phyloP scores from a whole-genome alignment of 1,140 invertebrate species.

The Polyergus mexicanus region DNA sequence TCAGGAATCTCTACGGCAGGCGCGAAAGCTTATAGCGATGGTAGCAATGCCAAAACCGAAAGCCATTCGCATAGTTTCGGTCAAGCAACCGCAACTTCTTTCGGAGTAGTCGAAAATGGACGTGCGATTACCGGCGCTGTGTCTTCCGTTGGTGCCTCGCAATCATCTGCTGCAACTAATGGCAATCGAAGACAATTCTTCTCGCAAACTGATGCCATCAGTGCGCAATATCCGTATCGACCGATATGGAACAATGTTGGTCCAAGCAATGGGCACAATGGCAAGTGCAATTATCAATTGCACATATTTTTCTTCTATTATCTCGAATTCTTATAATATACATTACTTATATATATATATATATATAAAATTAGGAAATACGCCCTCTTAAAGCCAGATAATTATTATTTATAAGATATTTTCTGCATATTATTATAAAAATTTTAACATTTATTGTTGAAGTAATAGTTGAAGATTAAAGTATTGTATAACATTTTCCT shows the following conservation, averaged over 20 bases:
- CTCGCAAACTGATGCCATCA: slow-evolving; percentile 38
- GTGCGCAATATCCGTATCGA: slow-evolving; percentile 45
- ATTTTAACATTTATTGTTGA: background rate
- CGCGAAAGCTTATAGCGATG: slow-evolving; percentile 27
- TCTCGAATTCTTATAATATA: slow-evolving; percentile 4
- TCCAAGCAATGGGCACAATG: slow-evolving; percentile 71
- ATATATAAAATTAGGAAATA: background rate
- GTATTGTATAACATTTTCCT: too few species aligned
- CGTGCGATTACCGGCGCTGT: slow-evolving; percentile 79
- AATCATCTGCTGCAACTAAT: slow-evolving; percentile 75
- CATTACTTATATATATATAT: background rate
- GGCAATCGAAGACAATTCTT: slow-evolving; percentile 67
- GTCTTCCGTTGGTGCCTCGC: slow-evolving; percentile 75
- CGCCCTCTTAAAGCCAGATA: too few species aligned
- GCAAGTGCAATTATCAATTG: slow-evolving; percentile 22
- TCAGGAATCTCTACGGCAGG: slow-evolving; percentile 50
- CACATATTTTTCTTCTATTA: slow-evolving; percentile 4
- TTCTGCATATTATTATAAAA: slow-evolving; percentile 1
- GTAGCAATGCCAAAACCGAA: slow-evolving; percentile 71
- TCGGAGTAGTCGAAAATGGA: slow-evolving; percentile 78
- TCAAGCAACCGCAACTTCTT: slow-evolving; percentile 77
- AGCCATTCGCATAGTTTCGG: slow-evolving; percentile 78
- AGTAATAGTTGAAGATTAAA: background rate
- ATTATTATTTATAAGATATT: too few species aligned
- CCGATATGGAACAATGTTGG: slow-evolving; percentile 75